Conservation (phyloP, 64 coral and sea anemone genomes). For the Stichodactyla mertensii region DNA sequence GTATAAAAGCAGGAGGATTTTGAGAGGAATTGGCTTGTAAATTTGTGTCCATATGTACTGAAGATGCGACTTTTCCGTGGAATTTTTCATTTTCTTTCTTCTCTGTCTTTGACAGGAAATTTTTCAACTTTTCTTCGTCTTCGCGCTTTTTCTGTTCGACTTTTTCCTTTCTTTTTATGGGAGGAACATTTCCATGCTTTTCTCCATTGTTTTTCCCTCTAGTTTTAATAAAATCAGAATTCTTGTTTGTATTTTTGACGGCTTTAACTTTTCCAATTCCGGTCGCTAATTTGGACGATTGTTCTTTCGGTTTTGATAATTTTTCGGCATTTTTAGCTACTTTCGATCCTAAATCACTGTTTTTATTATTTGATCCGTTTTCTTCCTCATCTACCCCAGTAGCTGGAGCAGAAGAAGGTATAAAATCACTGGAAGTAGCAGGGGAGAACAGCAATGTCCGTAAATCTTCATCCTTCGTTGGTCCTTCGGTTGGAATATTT, state of each 20-base stretch:
- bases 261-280: background rate
- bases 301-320: slow-evolving; percentile 6
- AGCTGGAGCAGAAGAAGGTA: slow-evolving; percentile 18
- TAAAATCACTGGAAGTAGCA: slow-evolving; percentile 5
- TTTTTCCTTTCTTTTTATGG: background rate
- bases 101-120: background rate
- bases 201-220: background rate
- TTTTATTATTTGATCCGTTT: slow-evolving; percentile 20
- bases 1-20: slow-evolving; percentile 43
- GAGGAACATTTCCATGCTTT: background rate
- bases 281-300: background rate
- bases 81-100: background rate
- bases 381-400: slow-evolving; percentile 19
- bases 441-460: slow-evolving; percentile 2
- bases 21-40: slow-evolving; percentile 30
- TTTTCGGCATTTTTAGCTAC: slow-evolving; percentile 14
- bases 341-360: slow-evolving; percentile 3
- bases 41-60: background rate
- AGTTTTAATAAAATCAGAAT: background rate
- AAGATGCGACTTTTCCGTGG: background rate
- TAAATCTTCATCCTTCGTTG: background rate
- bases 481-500: background rate
- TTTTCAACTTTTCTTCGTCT: slow-evolving; percentile 19
- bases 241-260: background rate
- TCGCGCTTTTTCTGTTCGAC: background rate